These are phyloP conservation scores for Pogonocherus hispidulus DNA, from an alignment of 2,888 invertebrate genomes.

Conservation along the genomic window DNA sequence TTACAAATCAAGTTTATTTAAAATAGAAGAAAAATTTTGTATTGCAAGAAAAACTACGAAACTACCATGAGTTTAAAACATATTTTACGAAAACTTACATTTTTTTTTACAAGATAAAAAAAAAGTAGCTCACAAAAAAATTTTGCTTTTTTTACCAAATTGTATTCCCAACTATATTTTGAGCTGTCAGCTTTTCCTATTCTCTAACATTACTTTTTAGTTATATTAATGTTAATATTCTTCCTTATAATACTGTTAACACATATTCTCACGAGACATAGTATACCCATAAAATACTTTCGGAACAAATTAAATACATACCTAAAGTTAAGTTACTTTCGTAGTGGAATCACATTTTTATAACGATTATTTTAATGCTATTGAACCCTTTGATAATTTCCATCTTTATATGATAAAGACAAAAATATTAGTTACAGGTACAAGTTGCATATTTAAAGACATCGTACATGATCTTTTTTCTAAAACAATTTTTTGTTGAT, in stretches of 20 bases:
- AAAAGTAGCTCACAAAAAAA: background rate
- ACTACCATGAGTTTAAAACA: no score
- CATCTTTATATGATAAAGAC: slow-evolving; percentile 32
- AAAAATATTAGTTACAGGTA: slow-evolving; percentile 32
- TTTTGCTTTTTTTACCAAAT: background rate
- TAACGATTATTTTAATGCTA: slow-evolving; percentile 41
- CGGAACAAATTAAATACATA: slow-evolving; percentile 28
- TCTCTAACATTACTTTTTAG: slow-evolving; percentile 59
- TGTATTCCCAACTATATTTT: slow-evolving; percentile 13
- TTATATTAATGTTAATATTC: slow-evolving; percentile 52
- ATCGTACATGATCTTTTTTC: slow-evolving; percentile 16
- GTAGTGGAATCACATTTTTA: slow-evolving; percentile 58
- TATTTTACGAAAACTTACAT: background rate
- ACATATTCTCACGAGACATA: slow-evolving; percentile 58
- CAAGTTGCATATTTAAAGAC: slow-evolving; percentile 30
- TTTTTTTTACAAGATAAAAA: background rate
- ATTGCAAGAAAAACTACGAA: no score
- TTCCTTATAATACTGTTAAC: slow-evolving; percentile 49
- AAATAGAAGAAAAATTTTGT: no score
- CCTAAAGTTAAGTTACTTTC: slow-evolving; percentile 46
- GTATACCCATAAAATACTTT: slow-evolving; percentile 46
- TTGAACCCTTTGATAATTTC: slow-evolving; percentile 31
- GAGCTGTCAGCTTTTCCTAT: slow-evolving; percentile 49
- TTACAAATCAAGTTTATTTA: no score
- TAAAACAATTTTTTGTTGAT: slow-evolving; percentile 24